Base-by-base conservation (phyloP, 2,797 vertebrate genomes). In the Ciconia nigra region DNA sequence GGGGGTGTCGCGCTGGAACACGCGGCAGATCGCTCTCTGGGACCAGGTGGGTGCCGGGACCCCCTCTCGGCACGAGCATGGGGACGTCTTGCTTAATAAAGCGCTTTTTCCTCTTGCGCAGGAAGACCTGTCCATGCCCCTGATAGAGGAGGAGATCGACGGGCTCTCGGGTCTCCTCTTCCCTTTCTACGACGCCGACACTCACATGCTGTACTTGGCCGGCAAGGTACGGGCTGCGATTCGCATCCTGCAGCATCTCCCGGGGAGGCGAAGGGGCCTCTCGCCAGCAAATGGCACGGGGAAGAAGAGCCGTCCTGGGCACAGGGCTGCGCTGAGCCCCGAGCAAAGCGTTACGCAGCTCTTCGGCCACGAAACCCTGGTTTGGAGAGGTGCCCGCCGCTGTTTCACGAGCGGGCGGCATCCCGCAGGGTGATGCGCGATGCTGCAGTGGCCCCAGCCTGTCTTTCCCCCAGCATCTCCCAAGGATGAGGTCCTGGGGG, bases 1-100 rank as follows among this genome's bases (percentile, higher is more conserved):
- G 0, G 99, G 99, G 22, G 99, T 99, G 87, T 99, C 99, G 31
- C 99, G 99, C 97, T 99, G 99, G 99, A 99, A 99, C 98, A 99
- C 99, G 1, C 98, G 99, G 71, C 99, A 99, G 98, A 99, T 99
- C 16, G 99, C 99, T 26, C 98, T 99, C 72, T 99, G 99, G 99
- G 99, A 99, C 97, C 99, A 99, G 99, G 99, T 99, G 87, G 98
- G 99, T 70, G 71, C 69, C 0, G 0, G 37, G 35, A 69, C 35
- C 44, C 44, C 7, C 0, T 0, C 62, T n/a, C 59, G 6, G 31
- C n/a, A 1, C 11, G 0, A 9, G n/a, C 29, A 2, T 2, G 0
- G 2, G 57, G 28, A 13, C 20, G 1, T 4, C 35, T 28, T 0
- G 0, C 11, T 22, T 22, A 33, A 42, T 1, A 0, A 25, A 2